phyloP scores from a whole-genome alignment of 2,797 vertebrate species.

The Pitangus sulphuratus region DNA sequence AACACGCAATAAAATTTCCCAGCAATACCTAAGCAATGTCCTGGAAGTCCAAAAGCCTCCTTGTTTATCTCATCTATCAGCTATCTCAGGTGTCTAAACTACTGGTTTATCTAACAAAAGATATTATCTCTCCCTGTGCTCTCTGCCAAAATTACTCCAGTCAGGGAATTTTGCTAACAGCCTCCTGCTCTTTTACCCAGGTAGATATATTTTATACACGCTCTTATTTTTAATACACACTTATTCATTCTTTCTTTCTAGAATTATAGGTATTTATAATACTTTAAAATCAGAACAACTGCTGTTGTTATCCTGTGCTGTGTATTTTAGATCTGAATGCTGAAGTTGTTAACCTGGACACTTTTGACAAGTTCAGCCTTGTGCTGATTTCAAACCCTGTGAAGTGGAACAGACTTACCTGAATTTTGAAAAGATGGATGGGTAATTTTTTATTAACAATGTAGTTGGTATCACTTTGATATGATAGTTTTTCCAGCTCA shows the following conservation, averaged over 20 bases:
- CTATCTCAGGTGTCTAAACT: background rate
- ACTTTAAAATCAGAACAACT: background rate
- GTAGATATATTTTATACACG: background rate
- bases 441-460: slow-evolving; percentile 63
- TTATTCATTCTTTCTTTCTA: background rate
- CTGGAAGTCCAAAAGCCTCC: background rate
- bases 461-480: background rate
- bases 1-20: background rate
- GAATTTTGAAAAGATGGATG: slow-evolving; percentile 81
- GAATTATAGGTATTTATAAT: background rate
- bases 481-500: background rate
- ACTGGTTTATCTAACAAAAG: background rate
- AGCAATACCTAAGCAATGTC: background rate
- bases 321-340: slow-evolving; percentile 80
- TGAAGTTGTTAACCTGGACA: slow-evolving; percentile 81
- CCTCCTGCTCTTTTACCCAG: background rate
- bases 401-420: slow-evolving; percentile 81
- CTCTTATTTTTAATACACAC: background rate
- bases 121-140: background rate
- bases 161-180: background rate
- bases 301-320: background rate
- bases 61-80: background rate
- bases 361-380: slow-evolving; percentile 85
- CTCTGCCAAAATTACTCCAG: background rate
- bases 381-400: slow-evolving; percentile 86